Base-by-base conservation (phyloP, 2,113 vertebrate genomes). In the Notiomystis cincta region DNA sequence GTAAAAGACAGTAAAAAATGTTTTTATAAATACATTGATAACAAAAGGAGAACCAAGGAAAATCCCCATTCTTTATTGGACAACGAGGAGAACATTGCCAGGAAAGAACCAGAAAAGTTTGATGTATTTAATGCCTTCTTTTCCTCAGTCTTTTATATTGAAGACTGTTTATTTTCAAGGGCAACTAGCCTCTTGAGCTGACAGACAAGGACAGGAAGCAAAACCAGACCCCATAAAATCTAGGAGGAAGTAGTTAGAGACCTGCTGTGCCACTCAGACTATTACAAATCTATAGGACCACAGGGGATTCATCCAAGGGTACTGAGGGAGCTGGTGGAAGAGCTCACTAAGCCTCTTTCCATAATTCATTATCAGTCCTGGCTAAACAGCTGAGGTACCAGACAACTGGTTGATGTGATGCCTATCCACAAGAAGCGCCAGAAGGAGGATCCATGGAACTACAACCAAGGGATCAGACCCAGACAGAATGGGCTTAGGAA, bases 71-170 rank as follows among this genome's bases (percentile, higher is more conserved):
- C 13, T 48, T 71, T 64, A 35, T 56, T 56, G 17, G 17, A 48
- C 7, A 10, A 16, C 22, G 30, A 0, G 0, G 11, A 30, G 16
- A 56, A 35, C 3, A 40, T 14, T 9, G 11, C 33, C n/a, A 64
- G 24, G 9, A 62, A 64, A 25, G 16, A 56, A 21, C 20, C 5
- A 62, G 30, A 64, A 80, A 71, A 48, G 16, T 7, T 14, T 42
- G 17, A 70, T 15, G 11, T 27, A 42, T 13, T 56, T 56, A 25
- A 35, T 35, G 7, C 11, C 21, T 80, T 48, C 2, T 48, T 62
- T 64, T n/a, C 14, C 25, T 48, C 31, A 42, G 42, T 35, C 17
- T 56, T 64, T 56, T 42, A 4, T 17, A 31, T 24, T 35, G 13
- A 71, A 64, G 16, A 35, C 4, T 35, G 4, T 25, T 56, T 48